phyloP scores from a whole-genome alignment of 2,113 vertebrate genomes.

The Pollachius pollachius region DNA sequence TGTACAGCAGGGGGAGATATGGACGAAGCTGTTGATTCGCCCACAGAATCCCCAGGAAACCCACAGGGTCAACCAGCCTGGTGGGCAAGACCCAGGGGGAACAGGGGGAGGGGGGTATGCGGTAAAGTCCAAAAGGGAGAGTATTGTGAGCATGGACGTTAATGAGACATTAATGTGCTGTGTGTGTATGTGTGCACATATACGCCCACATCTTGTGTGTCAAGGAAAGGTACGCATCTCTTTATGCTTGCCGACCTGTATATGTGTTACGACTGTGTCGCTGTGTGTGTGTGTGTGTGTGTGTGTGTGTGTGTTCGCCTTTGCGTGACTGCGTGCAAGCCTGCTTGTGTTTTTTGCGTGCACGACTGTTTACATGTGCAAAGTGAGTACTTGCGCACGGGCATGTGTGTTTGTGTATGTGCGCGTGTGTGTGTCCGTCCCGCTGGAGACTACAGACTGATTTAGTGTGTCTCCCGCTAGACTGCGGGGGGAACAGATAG shows the following conservation, averaged over 20 bases:
- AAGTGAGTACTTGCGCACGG: not conserved
- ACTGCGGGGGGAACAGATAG: conserved; percentile 74
- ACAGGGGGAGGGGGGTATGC: not conserved
- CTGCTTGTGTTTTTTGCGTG: not conserved
- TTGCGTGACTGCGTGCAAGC: not conserved
- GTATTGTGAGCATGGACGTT: conserved; percentile 1
- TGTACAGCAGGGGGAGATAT: too few relatives aligned
- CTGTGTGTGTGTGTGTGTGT: not conserved
- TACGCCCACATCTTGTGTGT: conserved; percentile 10
- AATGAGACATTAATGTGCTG: not conserved
- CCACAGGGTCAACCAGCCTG: not conserved
- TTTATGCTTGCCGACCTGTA: not conserved
- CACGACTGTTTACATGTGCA: not conserved
- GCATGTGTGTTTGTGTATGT: conserved; percentile 2
- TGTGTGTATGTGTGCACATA: conserved; percentile 1
- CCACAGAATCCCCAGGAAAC: too few relatives aligned
- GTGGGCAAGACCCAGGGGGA: not conserved
- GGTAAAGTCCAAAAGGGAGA: not conserved
- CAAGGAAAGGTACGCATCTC: not conserved
- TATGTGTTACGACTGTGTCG: not conserved
- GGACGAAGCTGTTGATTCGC: too few relatives aligned
- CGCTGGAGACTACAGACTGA: conserved; percentile 25
- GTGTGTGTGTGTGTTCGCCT: not conserved
- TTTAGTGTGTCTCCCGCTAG: conserved; percentile 18
- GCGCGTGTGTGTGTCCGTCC: conserved; percentile 11